Evolutionary conservation across 1,140 invertebrate species (phyloP).

Genomic region (Monochamus saltuarius): DNA sequence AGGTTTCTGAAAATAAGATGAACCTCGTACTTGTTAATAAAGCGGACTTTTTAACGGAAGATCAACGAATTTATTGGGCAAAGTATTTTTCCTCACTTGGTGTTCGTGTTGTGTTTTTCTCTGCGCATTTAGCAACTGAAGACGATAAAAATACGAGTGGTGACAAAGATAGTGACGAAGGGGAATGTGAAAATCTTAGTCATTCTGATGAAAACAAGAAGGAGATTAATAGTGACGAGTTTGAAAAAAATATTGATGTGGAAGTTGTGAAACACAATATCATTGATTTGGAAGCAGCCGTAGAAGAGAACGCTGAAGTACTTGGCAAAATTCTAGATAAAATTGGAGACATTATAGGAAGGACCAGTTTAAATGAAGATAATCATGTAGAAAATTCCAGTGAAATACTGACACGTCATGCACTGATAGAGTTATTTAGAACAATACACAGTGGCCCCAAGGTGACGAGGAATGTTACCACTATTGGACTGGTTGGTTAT

Average conservation of each 20-base stretch:
- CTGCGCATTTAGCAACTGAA: constrained; percentile 64
- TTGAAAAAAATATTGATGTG: constrained; percentile 32
- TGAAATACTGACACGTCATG: constrained; percentile 60
- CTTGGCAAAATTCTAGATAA: constrained; percentile 53
- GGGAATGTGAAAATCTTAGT: constrained; percentile 1
- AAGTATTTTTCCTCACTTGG: constrained; percentile 77
- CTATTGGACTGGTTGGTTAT: constrained; percentile 94
- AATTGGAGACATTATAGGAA: constrained; percentile 30
- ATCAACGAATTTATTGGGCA: constrained; percentile 84
- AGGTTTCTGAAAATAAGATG: constrained; percentile 74
- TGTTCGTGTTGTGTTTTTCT: constrained; percentile 81
- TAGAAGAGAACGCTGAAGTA: constrained; percentile 52
- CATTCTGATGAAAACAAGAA: constrained; percentile 31
- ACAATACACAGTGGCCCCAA: constrained; percentile 61
- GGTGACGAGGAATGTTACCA: constrained; percentile 62
- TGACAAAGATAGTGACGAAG: constrained; percentile 43
- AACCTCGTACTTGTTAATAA: constrained; percentile 94
- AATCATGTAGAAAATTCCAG: constrained; percentile 37
- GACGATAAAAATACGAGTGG: constrained; percentile 49
- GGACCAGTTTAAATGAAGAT: constrained; percentile 16
- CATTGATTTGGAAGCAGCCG: constrained; percentile 45
- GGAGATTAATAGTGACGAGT: background rate
- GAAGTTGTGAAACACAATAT: constrained; percentile 36
- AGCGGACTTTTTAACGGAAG: constrained; percentile 85
- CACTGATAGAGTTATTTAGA: constrained; percentile 69